Conservation (phyloP, 1,140 invertebrate species). For the Diachasmimorpha longicaudata region DNA sequence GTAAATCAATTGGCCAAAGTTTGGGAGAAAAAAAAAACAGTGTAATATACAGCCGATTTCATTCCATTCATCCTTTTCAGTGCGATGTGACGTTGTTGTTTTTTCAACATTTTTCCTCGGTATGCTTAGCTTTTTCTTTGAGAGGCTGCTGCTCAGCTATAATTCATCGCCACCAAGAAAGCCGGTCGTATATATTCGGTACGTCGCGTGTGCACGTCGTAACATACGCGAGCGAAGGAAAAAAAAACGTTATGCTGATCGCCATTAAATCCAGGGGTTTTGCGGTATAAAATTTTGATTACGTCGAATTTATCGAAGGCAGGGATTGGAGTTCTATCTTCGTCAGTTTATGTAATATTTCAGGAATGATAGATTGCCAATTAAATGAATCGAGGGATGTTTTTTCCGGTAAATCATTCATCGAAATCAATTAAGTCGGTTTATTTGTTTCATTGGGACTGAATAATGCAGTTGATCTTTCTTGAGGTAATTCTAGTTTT, state of each 20-base stretch:
- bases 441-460: background rate
- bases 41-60: background rate
- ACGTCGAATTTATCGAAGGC: background rate
- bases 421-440: background rate
- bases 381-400: background rate
- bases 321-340: background rate
- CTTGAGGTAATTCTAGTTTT: background rate
- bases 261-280: background rate
- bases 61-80: background rate
- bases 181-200: conserved; percentile 4
- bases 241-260: conserved; percentile 1
- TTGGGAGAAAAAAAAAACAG: background rate
- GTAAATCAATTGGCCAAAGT: background rate
- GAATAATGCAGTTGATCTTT: background rate
- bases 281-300: background rate
- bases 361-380: background rate
- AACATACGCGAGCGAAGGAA: background rate
- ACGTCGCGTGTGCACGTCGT: conserved; percentile 3
- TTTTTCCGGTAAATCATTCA: background rate
- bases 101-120: background rate
- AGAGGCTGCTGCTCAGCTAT: background rate
- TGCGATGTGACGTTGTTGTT: background rate
- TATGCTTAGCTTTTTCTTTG: conserved; percentile 5
- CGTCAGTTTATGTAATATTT: background rate
- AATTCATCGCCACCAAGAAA: conserved; percentile 4